These are phyloP conservation scores for Penaeus indicus DNA, from an alignment of 1,140 invertebrate genomes.

Conservation along the genomic window DNA sequence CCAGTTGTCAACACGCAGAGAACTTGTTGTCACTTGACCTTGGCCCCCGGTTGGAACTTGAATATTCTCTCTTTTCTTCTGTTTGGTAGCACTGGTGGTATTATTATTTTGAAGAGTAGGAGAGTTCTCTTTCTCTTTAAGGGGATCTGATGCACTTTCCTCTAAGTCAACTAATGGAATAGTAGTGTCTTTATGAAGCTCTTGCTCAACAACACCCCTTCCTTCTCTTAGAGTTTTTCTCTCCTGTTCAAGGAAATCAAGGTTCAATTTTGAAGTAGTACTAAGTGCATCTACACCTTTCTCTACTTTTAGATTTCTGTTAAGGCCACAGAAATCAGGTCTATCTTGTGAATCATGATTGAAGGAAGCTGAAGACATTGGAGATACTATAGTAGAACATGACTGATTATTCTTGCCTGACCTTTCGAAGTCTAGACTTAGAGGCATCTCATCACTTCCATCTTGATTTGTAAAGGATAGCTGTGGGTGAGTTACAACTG, in stretches of 20 bases:
- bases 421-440: too few relatives aligned
- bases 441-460: too few relatives aligned
- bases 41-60: neutral
- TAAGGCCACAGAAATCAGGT: too few relatives aligned
- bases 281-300: too few relatives aligned
- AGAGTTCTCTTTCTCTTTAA: neutral
- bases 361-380: too few relatives aligned
- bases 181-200: neutral
- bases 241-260: neutral
- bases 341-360: too few relatives aligned
- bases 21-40: neutral
- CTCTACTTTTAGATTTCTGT: too few relatives aligned
- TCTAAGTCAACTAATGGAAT: conserved; percentile 21
- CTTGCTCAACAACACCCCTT: neutral
- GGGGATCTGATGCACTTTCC: neutral
- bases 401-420: too few relatives aligned
- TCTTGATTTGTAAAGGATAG: too few relatives aligned
- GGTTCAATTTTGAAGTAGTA: too few relatives aligned
- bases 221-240: neutral
- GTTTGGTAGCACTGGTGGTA: neutral
- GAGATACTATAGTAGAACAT: too few relatives aligned
- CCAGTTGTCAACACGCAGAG: conserved; percentile 40
- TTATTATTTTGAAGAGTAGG: neutral
- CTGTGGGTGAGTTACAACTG: too few relatives aligned
- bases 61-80: neutral